These are phyloP conservation scores for Phalacrocorax aristotelis DNA, from an alignment of 2,113 vertebrate genomes.

Conservation along the genomic window DNA sequence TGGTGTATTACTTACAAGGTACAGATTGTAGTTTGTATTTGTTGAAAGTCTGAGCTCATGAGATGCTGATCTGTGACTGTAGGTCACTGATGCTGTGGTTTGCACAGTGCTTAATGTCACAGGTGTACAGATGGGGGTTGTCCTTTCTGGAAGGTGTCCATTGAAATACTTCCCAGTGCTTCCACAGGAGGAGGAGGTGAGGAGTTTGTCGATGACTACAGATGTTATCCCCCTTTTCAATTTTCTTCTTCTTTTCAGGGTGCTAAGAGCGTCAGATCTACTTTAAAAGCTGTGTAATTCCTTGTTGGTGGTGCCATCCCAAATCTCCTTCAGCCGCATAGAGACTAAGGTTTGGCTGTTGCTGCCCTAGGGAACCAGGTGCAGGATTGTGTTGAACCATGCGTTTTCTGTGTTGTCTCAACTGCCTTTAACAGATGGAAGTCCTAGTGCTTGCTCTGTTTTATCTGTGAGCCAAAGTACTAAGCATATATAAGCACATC, in stretches of 20 bases:
- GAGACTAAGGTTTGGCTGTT: neutral
- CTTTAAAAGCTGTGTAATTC: neutral
- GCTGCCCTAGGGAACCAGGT: neutral
- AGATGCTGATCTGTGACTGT: neutral
- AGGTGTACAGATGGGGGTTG: neutral
- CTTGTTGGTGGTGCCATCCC: neutral
- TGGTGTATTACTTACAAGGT: neutral
- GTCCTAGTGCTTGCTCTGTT: neutral
- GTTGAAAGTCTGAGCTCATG: neutral
- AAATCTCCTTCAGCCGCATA: neutral
- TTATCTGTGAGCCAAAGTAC: neutral
- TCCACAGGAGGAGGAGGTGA: neutral
- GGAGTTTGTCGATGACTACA: neutral
- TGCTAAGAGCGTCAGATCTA: neutral
- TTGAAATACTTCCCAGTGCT: neutral
- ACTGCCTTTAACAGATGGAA: neutral
- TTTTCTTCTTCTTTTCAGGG: neutral
- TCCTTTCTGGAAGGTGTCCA: neutral
- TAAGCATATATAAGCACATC: neutral
- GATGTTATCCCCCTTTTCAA: neutral
- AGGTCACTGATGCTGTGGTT: neutral
- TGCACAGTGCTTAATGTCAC: neutral
- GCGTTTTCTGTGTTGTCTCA: neutral
- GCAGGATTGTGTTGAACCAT: neutral
- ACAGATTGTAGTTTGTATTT: neutral